Evolutionary conservation across 2,888 invertebrate species (phyloP).

Genomic region (Nomada flava): DNA sequence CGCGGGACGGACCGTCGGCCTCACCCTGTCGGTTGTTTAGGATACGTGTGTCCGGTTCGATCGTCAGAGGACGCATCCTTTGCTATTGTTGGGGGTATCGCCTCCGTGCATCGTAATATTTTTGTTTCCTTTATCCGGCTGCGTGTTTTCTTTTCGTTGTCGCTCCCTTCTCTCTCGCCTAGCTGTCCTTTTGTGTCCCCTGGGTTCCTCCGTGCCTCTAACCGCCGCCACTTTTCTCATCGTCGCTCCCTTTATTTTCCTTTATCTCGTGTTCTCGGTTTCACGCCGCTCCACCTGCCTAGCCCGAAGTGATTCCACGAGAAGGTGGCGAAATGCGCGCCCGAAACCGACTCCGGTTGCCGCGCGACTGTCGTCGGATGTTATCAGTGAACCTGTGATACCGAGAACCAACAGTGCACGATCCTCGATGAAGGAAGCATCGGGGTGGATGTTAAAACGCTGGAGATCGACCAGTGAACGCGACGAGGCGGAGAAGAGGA

Average conservation of each 20-base stretch:
- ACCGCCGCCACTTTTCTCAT: neutral
- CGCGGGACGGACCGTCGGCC: constrained; percentile 52
- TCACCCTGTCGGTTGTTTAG: constrained; percentile 53
- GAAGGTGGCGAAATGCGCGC: constrained; percentile 33
- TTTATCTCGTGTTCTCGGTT: neutral
- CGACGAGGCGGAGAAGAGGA: neutral
- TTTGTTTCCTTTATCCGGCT: neutral
- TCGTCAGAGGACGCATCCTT: constrained; percentile 26
- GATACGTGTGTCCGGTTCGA: constrained; percentile 14
- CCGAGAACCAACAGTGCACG: neutral
- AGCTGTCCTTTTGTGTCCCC: neutral
- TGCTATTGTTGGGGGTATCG: neutral
- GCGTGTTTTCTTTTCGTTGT: neutral
- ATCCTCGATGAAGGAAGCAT: neutral
- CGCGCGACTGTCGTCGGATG: constrained; percentile 5
- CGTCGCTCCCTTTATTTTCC: neutral
- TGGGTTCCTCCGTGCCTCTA: neutral
- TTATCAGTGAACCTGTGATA: constrained; percentile 42
- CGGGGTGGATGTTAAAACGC: neutral
- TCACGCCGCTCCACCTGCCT: too few relatives aligned
- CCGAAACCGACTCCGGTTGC: constrained; percentile 27
- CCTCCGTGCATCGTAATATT: neutral
- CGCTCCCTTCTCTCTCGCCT: neutral
- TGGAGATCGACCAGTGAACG: constrained; percentile 4
- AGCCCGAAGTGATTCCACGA: neutral